Evolutionary conservation across 23 tunicate species (phyloP).

Genomic region (Halocynthia roretzi): DNA sequence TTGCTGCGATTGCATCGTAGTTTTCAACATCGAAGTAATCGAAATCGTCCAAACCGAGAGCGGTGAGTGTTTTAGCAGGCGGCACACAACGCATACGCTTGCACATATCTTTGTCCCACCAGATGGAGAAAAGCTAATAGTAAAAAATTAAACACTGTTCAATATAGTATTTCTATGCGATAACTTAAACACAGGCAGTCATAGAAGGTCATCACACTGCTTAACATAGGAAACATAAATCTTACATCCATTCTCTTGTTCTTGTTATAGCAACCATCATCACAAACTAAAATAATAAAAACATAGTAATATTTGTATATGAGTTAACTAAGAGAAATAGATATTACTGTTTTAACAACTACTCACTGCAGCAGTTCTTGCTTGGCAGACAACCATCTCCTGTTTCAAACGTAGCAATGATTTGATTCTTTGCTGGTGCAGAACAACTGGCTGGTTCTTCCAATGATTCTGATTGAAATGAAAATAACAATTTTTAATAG

Average conservation of each 20-base stretch:
- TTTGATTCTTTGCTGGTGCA: slow-evolving; percentile 39
- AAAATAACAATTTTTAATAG: too few species aligned
- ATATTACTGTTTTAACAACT: not conserved
- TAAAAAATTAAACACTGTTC: not conserved
- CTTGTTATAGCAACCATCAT: slow-evolving; percentile 30
- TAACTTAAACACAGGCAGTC: not conserved
- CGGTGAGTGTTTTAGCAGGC: slow-evolving; percentile 9
- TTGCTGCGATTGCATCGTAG: not conserved
- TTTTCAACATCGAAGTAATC: slow-evolving; percentile 35
- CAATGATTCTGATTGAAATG: slow-evolving; percentile 2
- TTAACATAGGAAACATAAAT: not conserved
- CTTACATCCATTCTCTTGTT: slow-evolving; percentile 12
- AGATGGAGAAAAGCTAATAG: slow-evolving; percentile 31
- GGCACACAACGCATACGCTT: slow-evolving; percentile 39
- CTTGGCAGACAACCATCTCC: slow-evolving; percentile 38
- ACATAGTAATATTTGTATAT: not conserved
- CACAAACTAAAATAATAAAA: slow-evolving; percentile 39
- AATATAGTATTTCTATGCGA: not conserved
- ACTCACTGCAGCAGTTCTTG: slow-evolving; percentile 57
- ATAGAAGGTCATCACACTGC: not conserved
- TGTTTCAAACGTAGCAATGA: slow-evolving; percentile 32
- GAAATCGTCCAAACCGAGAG: slow-evolving; percentile 8
- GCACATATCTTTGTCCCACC: slow-evolving; percentile 39
- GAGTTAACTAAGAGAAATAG: not conserved
- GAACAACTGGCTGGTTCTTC: slow-evolving; percentile 22